Base-by-base conservation (phyloP, 2,888 invertebrate species). In the Drosophila testacea region DNA sequence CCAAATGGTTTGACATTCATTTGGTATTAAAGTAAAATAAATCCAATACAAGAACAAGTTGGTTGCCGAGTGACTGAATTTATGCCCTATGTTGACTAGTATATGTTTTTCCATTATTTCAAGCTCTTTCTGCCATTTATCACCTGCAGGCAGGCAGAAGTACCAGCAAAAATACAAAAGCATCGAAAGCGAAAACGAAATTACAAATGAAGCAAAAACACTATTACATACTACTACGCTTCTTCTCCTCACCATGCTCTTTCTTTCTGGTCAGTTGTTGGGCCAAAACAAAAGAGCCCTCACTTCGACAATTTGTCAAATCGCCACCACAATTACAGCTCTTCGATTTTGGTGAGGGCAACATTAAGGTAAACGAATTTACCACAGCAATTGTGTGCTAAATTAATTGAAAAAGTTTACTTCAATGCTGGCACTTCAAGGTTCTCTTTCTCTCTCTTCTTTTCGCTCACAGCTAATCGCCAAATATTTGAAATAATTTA, bases 401-500 rank as follows among this genome's bases (percentile, higher is more conserved):
- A 86, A 86, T 86, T 86, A 86, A 86, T 85, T 85, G 87, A 86
- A 88, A 86, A 86, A 86, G 52, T 88, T 86, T 81, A 55, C 46
- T 56, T 56, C 77, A 76, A 73, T 77, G 72, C 48, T 54, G 60
- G 34, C 71, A 47, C 11, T 27, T 22, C 10, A 7, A 4, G 1
- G 46, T 36, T 34, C 10, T 16, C 48, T 22, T 34, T 9, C 38
- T 9, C 57, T n/a, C 6, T 22, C 16, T 28, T 2, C 11, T 27
- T 48, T 38, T 68, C 16, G 38, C 39, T 13, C 5, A 2, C 50
- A 54, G 80, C 77, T 80, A 88, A 83, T 88, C 80, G 69, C 66
- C 74, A 79, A 88, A 82, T 85, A 83, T 81, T 88, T 83, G 73
- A 88, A 78, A 83, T 84, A 81, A 81, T 88, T 86, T 63, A 41